Percentiles rank a stretch among this genome's conserved stretches.
Conservation (phyloP, 2,888 invertebrate species). For the Heliconius erato region DNA sequence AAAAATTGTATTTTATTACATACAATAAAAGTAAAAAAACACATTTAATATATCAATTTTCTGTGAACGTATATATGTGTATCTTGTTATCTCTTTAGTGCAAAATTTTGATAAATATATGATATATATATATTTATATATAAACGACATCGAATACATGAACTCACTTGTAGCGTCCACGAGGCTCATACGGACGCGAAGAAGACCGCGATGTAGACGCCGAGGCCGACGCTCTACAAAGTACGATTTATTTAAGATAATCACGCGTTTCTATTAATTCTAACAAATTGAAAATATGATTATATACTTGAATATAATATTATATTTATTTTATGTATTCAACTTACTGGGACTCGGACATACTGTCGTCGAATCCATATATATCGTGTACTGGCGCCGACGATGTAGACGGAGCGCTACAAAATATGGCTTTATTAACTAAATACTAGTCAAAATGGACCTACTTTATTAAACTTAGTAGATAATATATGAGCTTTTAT, state of each 20-base stretch:
- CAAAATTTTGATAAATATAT: conserved; percentile 1
- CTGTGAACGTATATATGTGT: not conserved
- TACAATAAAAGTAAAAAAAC: not conserved
- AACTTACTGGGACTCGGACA: conserved; percentile 17
- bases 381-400: conserved; percentile 1
- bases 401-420: conserved; percentile 11
- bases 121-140: not conserved
- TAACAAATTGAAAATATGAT: not conserved
- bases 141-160: conserved; percentile 4
- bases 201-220: not conserved
- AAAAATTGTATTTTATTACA: not conserved
- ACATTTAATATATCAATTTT: not conserved
- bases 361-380: conserved; percentile 12
- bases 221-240: conserved; percentile 16
- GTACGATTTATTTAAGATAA: conserved; percentile 7
- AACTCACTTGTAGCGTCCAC: conserved; percentile 20
- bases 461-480: not conserved
- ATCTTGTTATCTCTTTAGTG: conserved; percentile 13
- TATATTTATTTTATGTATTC: not conserved
- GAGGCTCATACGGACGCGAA: conserved; percentile 5
- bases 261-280: not conserved
- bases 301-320: conserved; percentile 7
- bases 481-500: not conserved
- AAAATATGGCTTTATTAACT: conserved; percentile 6
- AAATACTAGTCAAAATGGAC: not conserved